Conservation (phyloP, 2,888 invertebrate genomes). For the Laspeyria flexula region DNA sequence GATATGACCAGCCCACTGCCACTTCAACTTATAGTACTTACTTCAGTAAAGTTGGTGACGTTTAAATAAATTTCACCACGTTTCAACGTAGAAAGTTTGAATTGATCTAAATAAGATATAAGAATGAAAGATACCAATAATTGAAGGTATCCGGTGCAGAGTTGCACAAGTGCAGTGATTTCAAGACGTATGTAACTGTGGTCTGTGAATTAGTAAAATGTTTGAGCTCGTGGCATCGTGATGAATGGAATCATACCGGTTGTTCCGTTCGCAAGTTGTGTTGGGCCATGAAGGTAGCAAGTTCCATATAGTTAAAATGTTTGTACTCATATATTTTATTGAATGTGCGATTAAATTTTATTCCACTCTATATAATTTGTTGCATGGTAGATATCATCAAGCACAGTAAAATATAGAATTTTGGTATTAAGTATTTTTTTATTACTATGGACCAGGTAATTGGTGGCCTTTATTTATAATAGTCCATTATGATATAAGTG, state of each 20-base stretch:
- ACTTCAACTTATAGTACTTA: too few species aligned
- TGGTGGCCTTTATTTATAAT: too few species aligned
- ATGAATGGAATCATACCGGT: conserved; percentile 56
- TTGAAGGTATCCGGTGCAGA: neutral
- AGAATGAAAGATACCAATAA: neutral
- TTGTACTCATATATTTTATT: neutral
- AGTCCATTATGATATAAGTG: too few species aligned
- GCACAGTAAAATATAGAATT: too few species aligned
- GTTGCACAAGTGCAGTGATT: conserved; percentile 9
- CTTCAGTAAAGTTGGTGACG: too few species aligned
- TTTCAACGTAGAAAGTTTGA: neutral
- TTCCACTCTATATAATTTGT: too few species aligned
- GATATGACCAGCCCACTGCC: too few species aligned
- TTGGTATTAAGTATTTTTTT: too few species aligned
- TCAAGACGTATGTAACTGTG: conserved; percentile 19
- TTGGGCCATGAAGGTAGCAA: conserved; percentile 34
- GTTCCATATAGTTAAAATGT: neutral
- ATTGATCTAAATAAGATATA: conserved; percentile 3
- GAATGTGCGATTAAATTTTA: neutral
- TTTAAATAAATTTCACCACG: too few species aligned
- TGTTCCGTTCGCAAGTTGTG: conserved; percentile 41
- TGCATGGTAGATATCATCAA: too few species aligned
- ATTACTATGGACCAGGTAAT: too few species aligned
- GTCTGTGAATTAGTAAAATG: conserved; percentile 55
- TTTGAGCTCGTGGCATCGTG: conserved; percentile 41